Base-by-base conservation (phyloP, 2,113 vertebrate species). In the Leptocoma aspasia region DNA sequence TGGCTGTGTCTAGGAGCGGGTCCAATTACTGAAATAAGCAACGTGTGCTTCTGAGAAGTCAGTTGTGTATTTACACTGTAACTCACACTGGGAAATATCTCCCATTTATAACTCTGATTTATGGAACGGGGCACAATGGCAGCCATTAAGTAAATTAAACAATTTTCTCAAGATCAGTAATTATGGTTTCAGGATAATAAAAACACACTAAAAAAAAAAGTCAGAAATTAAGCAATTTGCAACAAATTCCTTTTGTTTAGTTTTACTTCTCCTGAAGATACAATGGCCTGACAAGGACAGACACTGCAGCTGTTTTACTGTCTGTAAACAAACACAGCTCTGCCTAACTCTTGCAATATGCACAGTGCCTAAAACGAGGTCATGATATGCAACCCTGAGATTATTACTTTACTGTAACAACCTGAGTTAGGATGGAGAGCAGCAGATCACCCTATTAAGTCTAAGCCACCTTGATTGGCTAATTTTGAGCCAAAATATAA, bases 121-220 rank as follows among this genome's bases (percentile, higher is more conserved):
- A 72, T 2, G 0, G 52, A 92, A 63, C 9, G 4, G 64, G 56
- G 47, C 41, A 82, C 82, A 82, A 86, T 68, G 86, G 78, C 83
- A 81, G 82, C 69, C 61, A 26, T 66, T 85, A 93, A 91, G 69
- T 92, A 96, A 94, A 95, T 87, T 63, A 90, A 91, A 89, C 53
- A 6, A 79, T 72, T 84, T 86, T 86, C 69, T 86, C 76, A 56
- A 92, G 72, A 76, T 82, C 61, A 47, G 45, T 24, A 92, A 89
- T 92, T 66, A 82, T 16, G 49, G 56, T 69, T 78, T 95, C 69
- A 91, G 77, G 66, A 77, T 80, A 69, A 93, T 64, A 86, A 94
- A 94, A 89, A 72, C 59, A 61, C 39, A 47, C 9, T 10, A 23
- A 44, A 44, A 45, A 30, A 73, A 22, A 41, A 41, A 1, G 17